phyloP scores from a whole-genome alignment of 1,140 invertebrate species.

The Matsumurasca onukii region DNA sequence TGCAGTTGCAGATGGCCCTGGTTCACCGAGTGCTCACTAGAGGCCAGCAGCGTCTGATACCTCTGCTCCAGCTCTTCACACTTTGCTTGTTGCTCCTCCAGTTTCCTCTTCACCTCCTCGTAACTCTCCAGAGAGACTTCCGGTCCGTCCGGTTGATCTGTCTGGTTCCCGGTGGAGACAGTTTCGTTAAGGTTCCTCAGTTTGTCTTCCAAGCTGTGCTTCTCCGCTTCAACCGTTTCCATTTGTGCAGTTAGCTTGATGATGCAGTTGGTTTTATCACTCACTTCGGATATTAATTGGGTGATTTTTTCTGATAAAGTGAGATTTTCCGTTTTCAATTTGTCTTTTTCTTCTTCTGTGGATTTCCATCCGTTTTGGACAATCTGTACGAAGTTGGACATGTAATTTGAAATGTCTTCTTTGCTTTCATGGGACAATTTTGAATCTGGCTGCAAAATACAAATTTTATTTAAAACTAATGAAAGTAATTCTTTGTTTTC shows the following conservation, averaged over 20 bases:
- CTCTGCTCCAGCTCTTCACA: conserved; percentile 1
- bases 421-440: too few species aligned
- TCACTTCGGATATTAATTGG: conserved; percentile 3
- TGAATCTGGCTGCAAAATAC: not conserved
- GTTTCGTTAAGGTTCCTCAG: conserved; percentile 1
- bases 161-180: conserved; percentile 18
- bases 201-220: conserved; percentile 12
- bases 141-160: not conserved
- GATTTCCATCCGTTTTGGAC: too few species aligned
- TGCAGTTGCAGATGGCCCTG: not conserved
- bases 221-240: conserved; percentile 12
- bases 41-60: conserved; percentile 9
- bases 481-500: not conserved
- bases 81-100: not conserved
- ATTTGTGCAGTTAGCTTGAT: not conserved
- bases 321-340: conserved; percentile 13
- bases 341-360: conserved; percentile 19
- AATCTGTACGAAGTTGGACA: too few species aligned
- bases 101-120: not conserved
- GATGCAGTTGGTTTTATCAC: conserved; percentile 21
- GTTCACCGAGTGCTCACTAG: conserved; percentile 1
- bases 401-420: too few species aligned
- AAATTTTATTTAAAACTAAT: too few species aligned
- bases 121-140: conserved; percentile 4
- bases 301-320: not conserved